Evolutionary conservation across 2,113 vertebrate species (phyloP).

Genomic region (Callipepla californica): DNA sequence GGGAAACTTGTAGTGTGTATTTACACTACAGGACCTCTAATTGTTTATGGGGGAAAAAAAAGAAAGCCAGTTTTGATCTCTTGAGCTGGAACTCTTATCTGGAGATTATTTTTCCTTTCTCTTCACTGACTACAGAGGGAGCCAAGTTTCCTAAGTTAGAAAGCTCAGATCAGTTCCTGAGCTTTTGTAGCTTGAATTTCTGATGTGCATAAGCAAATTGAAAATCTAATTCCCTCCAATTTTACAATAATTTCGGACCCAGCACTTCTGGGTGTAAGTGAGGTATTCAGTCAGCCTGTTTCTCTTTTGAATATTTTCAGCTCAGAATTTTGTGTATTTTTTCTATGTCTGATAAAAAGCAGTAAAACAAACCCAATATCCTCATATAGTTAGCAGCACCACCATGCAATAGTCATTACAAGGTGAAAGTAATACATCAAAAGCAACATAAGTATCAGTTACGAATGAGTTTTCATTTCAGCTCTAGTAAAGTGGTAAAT

Average conservation of each 20-base stretch:
- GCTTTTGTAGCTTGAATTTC: neutral
- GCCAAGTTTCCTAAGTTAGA: constrained; percentile 36
- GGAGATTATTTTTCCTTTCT: neutral
- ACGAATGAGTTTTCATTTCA: neutral
- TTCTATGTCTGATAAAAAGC: neutral
- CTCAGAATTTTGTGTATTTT: neutral
- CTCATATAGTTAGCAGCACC: neutral
- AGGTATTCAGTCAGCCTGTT: neutral
- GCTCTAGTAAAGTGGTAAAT: neutral
- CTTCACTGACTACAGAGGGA: constrained; percentile 61
- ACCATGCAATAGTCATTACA: neutral
- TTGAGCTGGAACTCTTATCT: neutral
- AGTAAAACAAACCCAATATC: neutral
- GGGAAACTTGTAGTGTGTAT: neutral
- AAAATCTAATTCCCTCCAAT: neutral
- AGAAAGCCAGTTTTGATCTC: neutral
- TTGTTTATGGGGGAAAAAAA: neutral
- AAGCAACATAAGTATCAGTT: neutral
- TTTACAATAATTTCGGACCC: neutral
- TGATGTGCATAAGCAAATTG: neutral
- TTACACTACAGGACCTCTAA: neutral
- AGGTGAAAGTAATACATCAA: neutral
- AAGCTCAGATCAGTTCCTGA: neutral
- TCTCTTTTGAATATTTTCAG: neutral
- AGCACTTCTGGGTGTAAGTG: neutral